phyloP scores from a whole-genome alignment of 2,797 vertebrate genomes.

The Phataginus tetradactyla region DNA sequence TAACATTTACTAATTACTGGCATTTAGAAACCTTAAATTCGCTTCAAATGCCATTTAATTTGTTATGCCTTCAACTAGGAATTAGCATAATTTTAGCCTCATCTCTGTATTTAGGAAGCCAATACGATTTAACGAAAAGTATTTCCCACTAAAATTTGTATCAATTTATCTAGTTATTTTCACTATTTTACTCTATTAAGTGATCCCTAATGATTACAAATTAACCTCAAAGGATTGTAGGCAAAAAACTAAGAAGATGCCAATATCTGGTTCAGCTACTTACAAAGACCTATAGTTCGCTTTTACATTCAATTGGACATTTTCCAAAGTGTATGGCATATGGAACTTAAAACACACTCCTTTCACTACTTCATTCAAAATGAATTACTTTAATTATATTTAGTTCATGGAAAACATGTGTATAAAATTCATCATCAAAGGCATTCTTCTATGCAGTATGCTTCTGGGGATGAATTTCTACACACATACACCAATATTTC shows the following conservation, averaged over 20 bases:
- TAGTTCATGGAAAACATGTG: not conserved
- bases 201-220: slow-evolving; percentile 25
- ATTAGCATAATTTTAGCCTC: not conserved
- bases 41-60: not conserved
- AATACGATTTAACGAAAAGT: not conserved
- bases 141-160: not conserved
- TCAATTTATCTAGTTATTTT: not conserved
- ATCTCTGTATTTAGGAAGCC: not conserved
- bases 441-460: not conserved
- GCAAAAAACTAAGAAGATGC: slow-evolving; percentile 3
- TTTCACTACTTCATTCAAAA: not conserved
- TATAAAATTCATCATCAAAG: not conserved
- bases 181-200: not conserved
- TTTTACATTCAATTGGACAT: slow-evolving; percentile 36
- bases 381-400: not conserved
- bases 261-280: not conserved
- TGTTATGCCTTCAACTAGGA: not conserved
- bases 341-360: not conserved
- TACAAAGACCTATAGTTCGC: not conserved
- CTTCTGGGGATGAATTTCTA: not conserved
- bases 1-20: not conserved
- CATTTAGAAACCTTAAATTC: not conserved
- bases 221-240: not conserved
- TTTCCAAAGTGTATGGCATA: not conserved
- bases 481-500: not conserved